Percentiles rank a stretch among this genome's conserved stretches.
phyloP scores from a whole-genome alignment of 2,888 invertebrate genomes.

The Aporophyla nigra region DNA sequence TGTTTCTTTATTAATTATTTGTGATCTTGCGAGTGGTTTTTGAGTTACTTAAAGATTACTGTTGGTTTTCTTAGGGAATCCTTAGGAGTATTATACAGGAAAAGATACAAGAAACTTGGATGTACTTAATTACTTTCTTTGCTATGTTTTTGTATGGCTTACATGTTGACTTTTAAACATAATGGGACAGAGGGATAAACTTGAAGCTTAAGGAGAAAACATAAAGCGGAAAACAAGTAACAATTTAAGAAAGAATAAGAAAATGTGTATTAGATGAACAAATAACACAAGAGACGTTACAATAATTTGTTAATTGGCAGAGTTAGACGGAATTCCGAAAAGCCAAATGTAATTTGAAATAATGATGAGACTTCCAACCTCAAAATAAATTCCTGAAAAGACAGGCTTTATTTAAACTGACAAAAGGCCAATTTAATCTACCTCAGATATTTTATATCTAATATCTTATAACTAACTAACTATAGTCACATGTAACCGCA shows the following conservation, averaged over 20 bases:
- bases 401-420: background rate
- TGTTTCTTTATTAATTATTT: background rate
- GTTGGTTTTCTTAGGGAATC: slow-evolving; percentile 35
- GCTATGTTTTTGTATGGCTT: slow-evolving; percentile 21
- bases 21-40: background rate
- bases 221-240: background rate
- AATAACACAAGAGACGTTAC: background rate
- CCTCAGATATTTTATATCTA: background rate
- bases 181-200: background rate
- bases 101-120: slow-evolving; percentile 32
- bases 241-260: too few relatives aligned
- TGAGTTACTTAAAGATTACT: slow-evolving; percentile 39
- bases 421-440: background rate
- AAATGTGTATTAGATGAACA: background rate
- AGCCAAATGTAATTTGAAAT: too few relatives aligned
- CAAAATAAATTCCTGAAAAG: background rate
- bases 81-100: slow-evolving; percentile 41
- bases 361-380: background rate
- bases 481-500: too few relatives aligned
- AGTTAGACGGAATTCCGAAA: background rate
- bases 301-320: background rate
- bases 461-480: too few relatives aligned
- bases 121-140: slow-evolving; percentile 50
- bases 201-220: background rate
- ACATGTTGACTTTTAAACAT: slow-evolving; percentile 15